phyloP scores from a whole-genome alignment of 2,797 vertebrate species.

The Pyrocephalus nanus region DNA sequence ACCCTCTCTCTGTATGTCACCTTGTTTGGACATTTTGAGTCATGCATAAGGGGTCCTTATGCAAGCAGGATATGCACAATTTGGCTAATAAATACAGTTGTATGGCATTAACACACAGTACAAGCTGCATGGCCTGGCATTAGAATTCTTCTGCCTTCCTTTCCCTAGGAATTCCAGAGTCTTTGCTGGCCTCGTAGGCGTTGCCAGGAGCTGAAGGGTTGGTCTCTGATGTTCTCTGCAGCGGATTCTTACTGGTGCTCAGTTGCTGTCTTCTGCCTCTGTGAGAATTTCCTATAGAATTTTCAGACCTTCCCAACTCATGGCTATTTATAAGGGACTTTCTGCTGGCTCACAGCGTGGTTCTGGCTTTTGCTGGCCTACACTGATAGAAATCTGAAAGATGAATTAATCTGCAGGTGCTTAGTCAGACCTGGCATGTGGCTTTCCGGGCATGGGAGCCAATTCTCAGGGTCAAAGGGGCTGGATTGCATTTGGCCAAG shows the following conservation, averaged over 20 bases:
- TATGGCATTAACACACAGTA: background rate
- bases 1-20: background rate
- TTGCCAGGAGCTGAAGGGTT: background rate
- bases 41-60: background rate
- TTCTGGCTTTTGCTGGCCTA: background rate
- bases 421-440: background rate
- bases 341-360: background rate
- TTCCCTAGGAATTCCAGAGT: background rate
- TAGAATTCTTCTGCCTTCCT: background rate
- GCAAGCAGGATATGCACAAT: background rate
- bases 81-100: background rate
- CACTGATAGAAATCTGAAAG: background rate
- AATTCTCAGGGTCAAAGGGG: background rate
- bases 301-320: background rate
- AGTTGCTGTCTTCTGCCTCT: background rate
- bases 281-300: background rate
- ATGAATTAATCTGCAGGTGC: background rate
- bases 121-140: background rate
- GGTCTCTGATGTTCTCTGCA: background rate
- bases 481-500: background rate
- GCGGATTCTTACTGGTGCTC: background rate
- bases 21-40: background rate
- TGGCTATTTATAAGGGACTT: background rate
- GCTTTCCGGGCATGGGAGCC: background rate
- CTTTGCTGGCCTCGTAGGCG: background rate